Base-by-base conservation (phyloP, 1,140 invertebrate genomes). In the Galleria mellonella region DNA sequence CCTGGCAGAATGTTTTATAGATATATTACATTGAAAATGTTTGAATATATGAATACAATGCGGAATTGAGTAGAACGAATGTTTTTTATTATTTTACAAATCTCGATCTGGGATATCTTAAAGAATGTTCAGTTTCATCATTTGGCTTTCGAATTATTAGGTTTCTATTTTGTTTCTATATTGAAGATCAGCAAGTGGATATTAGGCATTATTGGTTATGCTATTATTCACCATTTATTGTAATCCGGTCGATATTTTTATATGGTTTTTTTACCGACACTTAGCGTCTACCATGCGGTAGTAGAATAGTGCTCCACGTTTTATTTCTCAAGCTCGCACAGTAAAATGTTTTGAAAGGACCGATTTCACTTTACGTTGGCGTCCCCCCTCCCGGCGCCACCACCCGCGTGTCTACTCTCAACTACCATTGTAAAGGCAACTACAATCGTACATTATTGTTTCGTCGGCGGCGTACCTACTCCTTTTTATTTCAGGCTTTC, bases 331-430 rank as follows among this genome's bases (percentile, higher is more conserved):
- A 61, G 62, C 66, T 61, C 55, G 43, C 66, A 43, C 51, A 65
- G 71, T 72, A 72, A 78, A 84, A 82, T 82, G 74, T 84, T 84
- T 82, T 81, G 75, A 81, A 83, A 79, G 79, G 70, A 78, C 68
- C 72, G 77, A 76, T 81, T 82, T 74, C 76, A 68, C 73, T 71
- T 71, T 66, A 55, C 65, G 55, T 59, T 51, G 33, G 44, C 28
- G 35, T 43, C 17, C 15, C 27, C 33, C 31, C 29, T 35, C 42
- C 28, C 32, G 49, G 35, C 61, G 57, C 58, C 47, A 47, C 70
- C 75, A 13, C 68, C 62, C 69, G 65, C 65, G 57, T 64, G 62
- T 72, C 68, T 32, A 45, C 55, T 31, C 38, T 39, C 59, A 55
- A 56, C 56, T 64, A 39, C 60, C 52, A 81, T 84, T 84, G 72